Evolutionary conservation across 2,888 invertebrate species (phyloP).

Genomic region (Corbicula japonica): DNA sequence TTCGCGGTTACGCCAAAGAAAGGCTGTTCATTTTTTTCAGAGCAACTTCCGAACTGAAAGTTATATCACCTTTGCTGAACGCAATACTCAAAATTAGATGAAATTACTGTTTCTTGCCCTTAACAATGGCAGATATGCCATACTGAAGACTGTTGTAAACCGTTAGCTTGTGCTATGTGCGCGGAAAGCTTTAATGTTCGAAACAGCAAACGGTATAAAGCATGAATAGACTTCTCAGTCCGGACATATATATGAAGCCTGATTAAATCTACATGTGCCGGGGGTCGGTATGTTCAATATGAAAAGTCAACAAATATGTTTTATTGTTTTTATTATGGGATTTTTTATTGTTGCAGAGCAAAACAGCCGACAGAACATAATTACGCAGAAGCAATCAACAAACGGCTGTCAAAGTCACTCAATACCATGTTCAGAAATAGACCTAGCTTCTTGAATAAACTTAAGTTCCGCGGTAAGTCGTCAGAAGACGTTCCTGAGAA

Average conservation of each 20-base stretch:
- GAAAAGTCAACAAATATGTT: background rate
- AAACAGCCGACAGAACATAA: slow-evolving; percentile 6
- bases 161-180: background rate
- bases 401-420: slow-evolving; percentile 55
- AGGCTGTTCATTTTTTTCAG: too few relatives aligned
- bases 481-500: background rate
- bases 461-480: slow-evolving; percentile 26
- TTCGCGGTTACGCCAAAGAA: too few relatives aligned
- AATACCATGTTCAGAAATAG: slow-evolving; percentile 48
- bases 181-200: background rate
- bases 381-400: slow-evolving; percentile 29
- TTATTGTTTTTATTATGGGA: background rate
- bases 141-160: too few relatives aligned
- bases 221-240: background rate
- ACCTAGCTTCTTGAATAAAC: slow-evolving; percentile 51
- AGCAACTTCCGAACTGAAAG: too few relatives aligned
- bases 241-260: background rate
- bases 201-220: background rate
- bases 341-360: background rate
- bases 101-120: too few relatives aligned
- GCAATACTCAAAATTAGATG: too few relatives aligned
- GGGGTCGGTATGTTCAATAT: background rate
- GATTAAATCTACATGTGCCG: background rate
- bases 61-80: too few relatives aligned
- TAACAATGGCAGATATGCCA: too few relatives aligned